phyloP scores from a whole-genome alignment of 2,113 vertebrate genomes.

The Bubalus kerabau region DNA sequence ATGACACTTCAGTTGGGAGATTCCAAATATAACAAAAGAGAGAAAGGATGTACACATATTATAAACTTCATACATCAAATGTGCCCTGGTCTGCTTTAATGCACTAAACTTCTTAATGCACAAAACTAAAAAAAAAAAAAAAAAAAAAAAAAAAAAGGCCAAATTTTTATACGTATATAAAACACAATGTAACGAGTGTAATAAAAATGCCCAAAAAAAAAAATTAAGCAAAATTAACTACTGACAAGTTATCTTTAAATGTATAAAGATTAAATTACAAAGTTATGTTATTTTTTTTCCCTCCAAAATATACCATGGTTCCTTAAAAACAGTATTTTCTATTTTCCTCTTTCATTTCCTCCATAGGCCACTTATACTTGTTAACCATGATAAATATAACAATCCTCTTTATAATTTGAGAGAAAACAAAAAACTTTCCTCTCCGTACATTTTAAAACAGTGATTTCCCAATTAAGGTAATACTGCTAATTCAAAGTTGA shows the following conservation, averaged over 20 bases:
- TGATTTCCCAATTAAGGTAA: conserved; percentile 12
- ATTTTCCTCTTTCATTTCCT: conserved; percentile 9
- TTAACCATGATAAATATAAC: neutral
- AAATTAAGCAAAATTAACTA: conserved; percentile 32
- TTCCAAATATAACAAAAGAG: conserved; percentile 56
- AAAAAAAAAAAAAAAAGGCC: too few relatives aligned
- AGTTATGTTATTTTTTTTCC: neutral
- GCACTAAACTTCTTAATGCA: conserved; percentile 32
- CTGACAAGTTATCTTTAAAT: conserved; percentile 10
- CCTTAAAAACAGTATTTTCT: neutral
- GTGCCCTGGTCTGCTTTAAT: conserved; percentile 52
- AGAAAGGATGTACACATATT: conserved; percentile 37
- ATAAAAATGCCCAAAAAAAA: conserved; percentile 42
- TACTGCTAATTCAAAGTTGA: neutral
- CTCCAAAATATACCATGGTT: neutral
- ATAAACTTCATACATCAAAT: conserved; percentile 48
- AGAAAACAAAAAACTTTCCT: neutral
- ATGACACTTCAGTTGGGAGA: conserved; percentile 30
- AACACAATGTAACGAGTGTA: neutral
- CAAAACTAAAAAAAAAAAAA: conserved; percentile 37
- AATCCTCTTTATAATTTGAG: neutral
- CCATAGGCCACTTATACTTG: neutral
- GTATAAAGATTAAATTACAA: conserved; percentile 33
- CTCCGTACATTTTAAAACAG: neutral
- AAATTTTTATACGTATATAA: neutral